Percentiles rank a stretch among this genome's conserved stretches.
phyloP scores from a whole-genome alignment of 2,888 invertebrate genomes.

The Congeria kusceri region DNA sequence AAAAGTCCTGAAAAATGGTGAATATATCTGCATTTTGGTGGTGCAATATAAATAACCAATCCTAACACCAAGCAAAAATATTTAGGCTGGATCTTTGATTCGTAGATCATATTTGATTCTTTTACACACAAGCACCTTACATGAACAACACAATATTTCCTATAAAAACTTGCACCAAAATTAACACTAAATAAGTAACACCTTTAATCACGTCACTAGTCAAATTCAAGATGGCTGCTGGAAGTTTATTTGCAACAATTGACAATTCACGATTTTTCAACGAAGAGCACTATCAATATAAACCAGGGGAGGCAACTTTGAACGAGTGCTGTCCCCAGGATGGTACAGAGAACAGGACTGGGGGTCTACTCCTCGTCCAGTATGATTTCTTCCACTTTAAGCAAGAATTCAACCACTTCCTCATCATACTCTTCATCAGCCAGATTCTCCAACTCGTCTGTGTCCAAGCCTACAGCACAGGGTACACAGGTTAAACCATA shows the following conservation, averaged over 20 bases:
- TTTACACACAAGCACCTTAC: too few relatives aligned
- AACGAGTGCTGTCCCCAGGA: slow-evolving; percentile 4
- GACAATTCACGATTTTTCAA: neutral
- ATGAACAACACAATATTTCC: too few relatives aligned
- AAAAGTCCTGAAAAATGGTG: slow-evolving; percentile 79
- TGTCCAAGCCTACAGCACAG: slow-evolving; percentile 91
- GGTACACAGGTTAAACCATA: too few relatives aligned
- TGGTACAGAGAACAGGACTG: neutral
- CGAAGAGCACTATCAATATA: neutral
- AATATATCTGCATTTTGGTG: slow-evolving; percentile 64
- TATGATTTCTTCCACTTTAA: slow-evolving; percentile 94
- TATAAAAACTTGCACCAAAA: too few relatives aligned
- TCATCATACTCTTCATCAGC: slow-evolving; percentile 94
- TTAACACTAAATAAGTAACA: slow-evolving; percentile 86
- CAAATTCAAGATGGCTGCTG: slow-evolving; percentile 68
- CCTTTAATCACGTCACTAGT: neutral
- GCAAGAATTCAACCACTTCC: slow-evolving; percentile 98
- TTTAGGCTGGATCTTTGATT: too few relatives aligned
- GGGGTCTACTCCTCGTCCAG: slow-evolving; percentile 80
- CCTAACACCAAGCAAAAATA: slow-evolving; percentile 2
- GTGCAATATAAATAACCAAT: slow-evolving; percentile 34
- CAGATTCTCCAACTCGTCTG: slow-evolving; percentile 93
- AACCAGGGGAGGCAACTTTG: slow-evolving; percentile 7
- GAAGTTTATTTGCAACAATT: slow-evolving; percentile 6
- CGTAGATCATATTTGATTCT: too few relatives aligned